These are phyloP conservation scores for Benitochromis conjunctus DNA, from an alignment of 2,113 vertebrate genomes.

Conservation along the genomic window DNA sequence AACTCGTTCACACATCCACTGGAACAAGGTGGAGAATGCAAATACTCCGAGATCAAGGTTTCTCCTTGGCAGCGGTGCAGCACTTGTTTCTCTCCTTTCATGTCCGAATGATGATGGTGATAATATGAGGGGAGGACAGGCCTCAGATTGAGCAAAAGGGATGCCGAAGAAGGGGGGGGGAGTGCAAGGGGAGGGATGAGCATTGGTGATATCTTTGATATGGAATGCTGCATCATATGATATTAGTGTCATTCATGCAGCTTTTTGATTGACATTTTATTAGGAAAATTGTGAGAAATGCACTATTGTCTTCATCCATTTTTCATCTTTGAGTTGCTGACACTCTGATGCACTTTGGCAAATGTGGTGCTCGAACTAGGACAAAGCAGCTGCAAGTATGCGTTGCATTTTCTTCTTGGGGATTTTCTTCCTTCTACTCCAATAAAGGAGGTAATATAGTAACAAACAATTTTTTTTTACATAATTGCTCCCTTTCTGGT, in stretches of 20 bases:
- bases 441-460: conserved; percentile 17
- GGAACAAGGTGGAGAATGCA: conserved; percentile 63
- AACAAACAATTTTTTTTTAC: background rate
- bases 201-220: conserved; percentile 56
- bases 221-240: conserved; percentile 55
- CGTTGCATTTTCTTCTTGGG: background rate
- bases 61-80: conserved; percentile 50
- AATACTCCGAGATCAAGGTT: conserved; percentile 66
- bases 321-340: conserved; percentile 42
- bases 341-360: conserved; percentile 47
- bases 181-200: background rate
- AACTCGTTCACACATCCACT: conserved; percentile 41
- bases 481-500: conserved; percentile 30
- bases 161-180: background rate
- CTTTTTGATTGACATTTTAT: conserved; percentile 57
- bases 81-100: conserved; percentile 62
- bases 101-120: conserved; percentile 59
- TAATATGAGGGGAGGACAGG: conserved; percentile 56
- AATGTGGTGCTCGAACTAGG: conserved; percentile 23
- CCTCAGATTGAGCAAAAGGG: conserved; percentile 37
- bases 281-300: conserved; percentile 43
- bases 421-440: background rate
- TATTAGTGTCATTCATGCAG: conserved; percentile 49
- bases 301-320: conserved; percentile 47
- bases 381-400: conserved; percentile 28